Evolutionary conservation across 2,888 invertebrate genomes (phyloP), one percentile per base, ranked within the genome.

Genomic region (Mythimna albipuncta): DNA sequence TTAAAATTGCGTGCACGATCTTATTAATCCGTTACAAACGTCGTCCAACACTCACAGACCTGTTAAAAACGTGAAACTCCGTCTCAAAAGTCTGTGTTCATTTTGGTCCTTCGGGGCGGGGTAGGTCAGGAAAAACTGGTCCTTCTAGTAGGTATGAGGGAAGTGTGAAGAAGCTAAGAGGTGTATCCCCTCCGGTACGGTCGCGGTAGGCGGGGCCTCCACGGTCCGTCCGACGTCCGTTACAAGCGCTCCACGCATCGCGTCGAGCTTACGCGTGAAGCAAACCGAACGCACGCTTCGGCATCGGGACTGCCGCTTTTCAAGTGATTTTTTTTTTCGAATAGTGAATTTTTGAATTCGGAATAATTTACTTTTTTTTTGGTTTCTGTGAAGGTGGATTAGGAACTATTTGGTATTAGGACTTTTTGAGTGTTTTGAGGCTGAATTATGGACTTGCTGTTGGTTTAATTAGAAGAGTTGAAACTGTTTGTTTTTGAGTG

Each of bases 81-180:
- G 72, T 84, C 69, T 77, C 64, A 55, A 41, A 54, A 55, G 35
- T 79, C 75, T 16, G 59, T 7, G 32, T 57, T 47, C 57, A 55
- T 77, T 71, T 67, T 70, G 74, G 62, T 66, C 61, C 75, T 69
- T 84, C 83, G 89, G 89, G 91, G 90, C 70, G 88, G 75, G 78
- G 87, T 66, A 87, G 94, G 77, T 90, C 93, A 86, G 78, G 75
- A 68, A 80, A 82, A 57, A 83, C 81, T 91, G 93, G 95, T 87
- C 89, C 83, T 84, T 91, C 94, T 95, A 95, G 93, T 94, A 94
- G 94, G 94, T 93, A 94, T 91, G 89, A 91, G 91, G 93, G 92
- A 94, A 95, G 94, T 94, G 95, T 95, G 94, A 95, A 95, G 94
- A 94, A 92, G 94, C 93, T 95, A 94, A 94, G 94, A 95, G 95